Percentiles rank a stretch among this genome's conserved stretches.
phyloP scores from a whole-genome alignment of 2,113 vertebrate species.

The Galbula dea region DNA sequence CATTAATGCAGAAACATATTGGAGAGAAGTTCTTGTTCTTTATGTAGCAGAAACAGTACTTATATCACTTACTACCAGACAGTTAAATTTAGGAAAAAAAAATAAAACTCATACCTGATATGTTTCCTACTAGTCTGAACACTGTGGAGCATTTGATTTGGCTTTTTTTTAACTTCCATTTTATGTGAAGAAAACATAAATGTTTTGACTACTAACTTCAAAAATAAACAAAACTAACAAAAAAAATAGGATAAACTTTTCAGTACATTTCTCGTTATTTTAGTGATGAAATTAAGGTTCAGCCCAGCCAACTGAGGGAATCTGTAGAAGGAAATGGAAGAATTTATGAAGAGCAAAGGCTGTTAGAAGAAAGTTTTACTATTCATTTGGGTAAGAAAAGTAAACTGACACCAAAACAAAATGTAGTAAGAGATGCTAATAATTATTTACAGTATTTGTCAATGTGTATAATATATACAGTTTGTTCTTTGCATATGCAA shows the following conservation, averaged over 20 bases:
- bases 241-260: not conserved
- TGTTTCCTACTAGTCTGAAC: not conserved
- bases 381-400: constrained; percentile 89
- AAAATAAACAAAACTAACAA: not conserved
- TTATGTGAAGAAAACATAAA: not conserved
- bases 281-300: constrained; percentile 96
- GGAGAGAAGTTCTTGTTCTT: not conserved
- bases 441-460: too few species aligned
- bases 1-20: not conserved
- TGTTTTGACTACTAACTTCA: not conserved
- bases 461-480: not conserved
- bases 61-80: not conserved
- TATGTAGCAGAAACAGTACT: not conserved
- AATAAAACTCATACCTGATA: not conserved
- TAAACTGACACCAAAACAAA: not conserved
- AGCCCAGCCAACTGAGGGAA: constrained; percentile 85
- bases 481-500: not conserved
- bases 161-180: not conserved
- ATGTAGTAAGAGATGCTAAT: not conserved
- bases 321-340: constrained; percentile 79
- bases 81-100: not conserved
- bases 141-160: not conserved
- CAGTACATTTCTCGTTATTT: not conserved
- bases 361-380: constrained; percentile 97
- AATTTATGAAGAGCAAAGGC: constrained; percentile 90